A percentile compares a stretch with the other conserved stretches of the same genome.
These are phyloP conservation scores for Nymphicus hollandicus DNA, from an alignment of 2,113 vertebrate genomes.

Conservation along the genomic window DNA sequence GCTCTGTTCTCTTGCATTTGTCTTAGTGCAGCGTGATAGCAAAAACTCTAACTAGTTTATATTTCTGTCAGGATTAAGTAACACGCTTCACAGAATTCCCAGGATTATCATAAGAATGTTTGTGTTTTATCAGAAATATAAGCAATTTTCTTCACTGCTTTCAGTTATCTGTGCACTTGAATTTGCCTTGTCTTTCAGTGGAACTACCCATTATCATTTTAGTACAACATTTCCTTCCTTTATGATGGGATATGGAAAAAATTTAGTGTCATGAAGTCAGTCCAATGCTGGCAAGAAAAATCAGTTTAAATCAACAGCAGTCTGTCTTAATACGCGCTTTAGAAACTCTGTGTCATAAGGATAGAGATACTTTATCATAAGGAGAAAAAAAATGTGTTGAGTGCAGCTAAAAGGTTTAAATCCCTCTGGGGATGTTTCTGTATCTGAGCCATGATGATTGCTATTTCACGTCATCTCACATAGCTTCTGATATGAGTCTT, in stretches of 20 bases:
- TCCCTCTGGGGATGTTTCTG: neutral
- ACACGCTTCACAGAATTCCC: neutral
- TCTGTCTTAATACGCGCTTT: slow-evolving; percentile 2
- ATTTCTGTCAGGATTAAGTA: neutral
- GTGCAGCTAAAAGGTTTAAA: slow-evolving; percentile 15
- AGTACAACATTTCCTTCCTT: slow-evolving; percentile 28
- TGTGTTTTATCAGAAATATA: neutral
- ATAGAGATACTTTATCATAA: neutral
- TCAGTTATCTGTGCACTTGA: neutral
- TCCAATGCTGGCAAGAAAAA: slow-evolving; percentile 37
- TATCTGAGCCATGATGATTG: neutral
- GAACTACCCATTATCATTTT: neutral
- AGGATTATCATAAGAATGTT: neutral
- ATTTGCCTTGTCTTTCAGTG: neutral
- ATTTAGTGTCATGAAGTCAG: neutral
- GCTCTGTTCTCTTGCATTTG: neutral
- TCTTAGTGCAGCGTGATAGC: neutral
- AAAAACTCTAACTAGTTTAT: neutral
- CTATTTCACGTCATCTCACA: neutral
- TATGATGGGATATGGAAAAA: slow-evolving; percentile 48
- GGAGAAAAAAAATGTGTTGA: neutral
- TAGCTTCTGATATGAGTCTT: neutral
- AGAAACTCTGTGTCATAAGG: slow-evolving; percentile 29
- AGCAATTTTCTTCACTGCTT: neutral
- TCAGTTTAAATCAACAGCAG: slow-evolving; percentile 34